Evolutionary conservation across 1,140 invertebrate species (phyloP).

Genomic region (Brachionus calyciflorus): DNA sequence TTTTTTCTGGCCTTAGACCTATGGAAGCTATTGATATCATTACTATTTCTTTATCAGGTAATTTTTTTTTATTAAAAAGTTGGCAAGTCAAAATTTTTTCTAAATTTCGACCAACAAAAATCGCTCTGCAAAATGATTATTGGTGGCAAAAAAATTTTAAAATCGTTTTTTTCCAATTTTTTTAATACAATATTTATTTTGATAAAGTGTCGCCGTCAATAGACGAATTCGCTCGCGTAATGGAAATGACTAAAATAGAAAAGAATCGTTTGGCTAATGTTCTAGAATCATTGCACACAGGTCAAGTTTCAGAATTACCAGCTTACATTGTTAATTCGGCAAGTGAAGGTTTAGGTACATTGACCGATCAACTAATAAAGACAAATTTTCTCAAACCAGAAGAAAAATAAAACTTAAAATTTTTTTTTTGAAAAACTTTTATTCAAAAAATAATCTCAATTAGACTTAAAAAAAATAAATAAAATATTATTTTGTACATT

Average conservation of each 20-base stretch:
- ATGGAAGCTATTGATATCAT: conserved; percentile 30
- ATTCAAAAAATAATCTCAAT: conserved; percentile 14
- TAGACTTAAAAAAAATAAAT: neutral
- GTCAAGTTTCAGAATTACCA: conserved; percentile 28
- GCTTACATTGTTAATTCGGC: conserved; percentile 42
- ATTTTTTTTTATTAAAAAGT: neutral
- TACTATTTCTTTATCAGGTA: conserved; percentile 37
- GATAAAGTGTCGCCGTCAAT: conserved; percentile 27
- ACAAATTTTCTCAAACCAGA: conserved; percentile 29
- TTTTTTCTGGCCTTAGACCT: neutral
- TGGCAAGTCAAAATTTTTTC: no score
- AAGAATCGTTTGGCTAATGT: conserved; percentile 15
- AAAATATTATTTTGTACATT: no score
- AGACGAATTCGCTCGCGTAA: conserved; percentile 20
- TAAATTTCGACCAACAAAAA: no score
- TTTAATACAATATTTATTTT: neutral
- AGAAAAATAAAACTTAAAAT: neutral
- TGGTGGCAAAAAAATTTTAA: neutral
- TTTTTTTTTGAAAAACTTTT: neutral
- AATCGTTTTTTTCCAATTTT: neutral
- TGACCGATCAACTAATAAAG: conserved; percentile 33
- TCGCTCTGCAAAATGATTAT: no score
- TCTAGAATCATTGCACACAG: conserved; percentile 25
- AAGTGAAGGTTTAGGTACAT: conserved; percentile 25
- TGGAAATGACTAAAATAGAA: conserved; percentile 34